Base-by-base conservation (phyloP, 2,888 invertebrate species). In the Deroplatys truncata region DNA sequence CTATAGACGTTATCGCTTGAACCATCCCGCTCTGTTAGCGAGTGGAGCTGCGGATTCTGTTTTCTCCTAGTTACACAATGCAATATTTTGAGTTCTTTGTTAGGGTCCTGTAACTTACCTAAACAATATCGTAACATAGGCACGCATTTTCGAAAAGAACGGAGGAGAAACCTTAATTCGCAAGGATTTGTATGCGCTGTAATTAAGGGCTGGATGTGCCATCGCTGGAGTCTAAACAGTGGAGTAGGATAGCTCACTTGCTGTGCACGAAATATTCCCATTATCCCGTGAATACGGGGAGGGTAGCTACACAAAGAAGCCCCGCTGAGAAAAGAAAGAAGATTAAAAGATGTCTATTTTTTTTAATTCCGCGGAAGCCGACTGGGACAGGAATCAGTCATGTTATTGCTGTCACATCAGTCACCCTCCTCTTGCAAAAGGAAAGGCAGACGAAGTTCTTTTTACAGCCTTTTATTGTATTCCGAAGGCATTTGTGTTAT, bases 261-360 rank as follows among this genome's bases (percentile, higher is more conserved):
- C 43, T 13, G 43, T 13, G 43, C 43, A 43, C 56, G 87, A 87
- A 87, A 87, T 87, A 83, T 87, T 82, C 87, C 83, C 87, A 87
- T 87, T 87, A 87, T 87, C 87, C 16, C 31, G 31, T 4, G 87
- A 87, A 35, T 72, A 72, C 56, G 20, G 20, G 20, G 56, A 72
- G 56, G 56, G 56, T 72, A 0, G 56, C 7, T 20, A 10, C 25
- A 87, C 87, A 87, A 87, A 87, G 87, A 87, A 87, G 56, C 35
- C 82, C 87, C 87, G 83, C 10, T 10, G 35, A 35, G 83, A 83
- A 87, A 87, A 87, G 87, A 87, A 87, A 87, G 87, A 83, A 87
- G 87, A 87, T 87, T 87, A 87, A 85, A 87, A 87, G 83, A 83
- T 56, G 87, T 83, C 56, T 87, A 83, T 87, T 87, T 87, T 72